Conservation (phyloP, 30 jellyfish, hydroid and myxozoan species). For the Turritopsis rubra region DNA sequence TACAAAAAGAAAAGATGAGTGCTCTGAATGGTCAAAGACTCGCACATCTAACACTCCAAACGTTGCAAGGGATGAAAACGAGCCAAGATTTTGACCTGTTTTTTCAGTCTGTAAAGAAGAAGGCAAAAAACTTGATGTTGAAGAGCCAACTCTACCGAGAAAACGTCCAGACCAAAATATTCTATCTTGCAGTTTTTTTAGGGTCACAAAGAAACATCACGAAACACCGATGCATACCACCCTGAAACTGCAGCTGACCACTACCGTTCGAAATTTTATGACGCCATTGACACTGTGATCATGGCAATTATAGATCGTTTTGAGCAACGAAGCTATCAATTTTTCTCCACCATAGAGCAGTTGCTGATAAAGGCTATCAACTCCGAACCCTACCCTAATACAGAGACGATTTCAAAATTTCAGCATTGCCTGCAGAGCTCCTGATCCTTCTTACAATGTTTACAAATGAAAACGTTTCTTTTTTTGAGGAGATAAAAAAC, state of each 20-base stretch:
- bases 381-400: conserved; percentile 36
- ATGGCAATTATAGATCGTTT: conserved; percentile 27
- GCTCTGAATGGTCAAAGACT: conserved; percentile 48
- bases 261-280: conserved; percentile 4
- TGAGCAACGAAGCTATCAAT: conserved; percentile 30
- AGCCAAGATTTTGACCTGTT: neutral
- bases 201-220: neutral
- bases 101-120: neutral
- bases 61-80: conserved; percentile 42
- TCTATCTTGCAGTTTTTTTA: neutral
- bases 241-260: conserved; percentile 41
- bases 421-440: conserved; percentile 38
- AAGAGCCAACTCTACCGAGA: conserved; percentile 13
- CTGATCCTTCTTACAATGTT: conserved; percentile 33
- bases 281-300: conserved; percentile 33
- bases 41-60: conserved; percentile 30
- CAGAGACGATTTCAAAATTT: conserved; percentile 21
- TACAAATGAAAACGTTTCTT: conserved; percentile 14
- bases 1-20: conserved; percentile 44
- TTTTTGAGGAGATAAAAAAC: conserved; percentile 10
- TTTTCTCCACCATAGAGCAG: conserved; percentile 20
- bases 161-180: conserved; percentile 3
- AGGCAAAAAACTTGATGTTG: conserved; percentile 14
- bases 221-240: neutral
- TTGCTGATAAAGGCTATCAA: conserved; percentile 31